These are phyloP conservation scores for Neopipo cinnamomea DNA, from an alignment of 2,113 vertebrate species.

Conservation along the genomic window DNA sequence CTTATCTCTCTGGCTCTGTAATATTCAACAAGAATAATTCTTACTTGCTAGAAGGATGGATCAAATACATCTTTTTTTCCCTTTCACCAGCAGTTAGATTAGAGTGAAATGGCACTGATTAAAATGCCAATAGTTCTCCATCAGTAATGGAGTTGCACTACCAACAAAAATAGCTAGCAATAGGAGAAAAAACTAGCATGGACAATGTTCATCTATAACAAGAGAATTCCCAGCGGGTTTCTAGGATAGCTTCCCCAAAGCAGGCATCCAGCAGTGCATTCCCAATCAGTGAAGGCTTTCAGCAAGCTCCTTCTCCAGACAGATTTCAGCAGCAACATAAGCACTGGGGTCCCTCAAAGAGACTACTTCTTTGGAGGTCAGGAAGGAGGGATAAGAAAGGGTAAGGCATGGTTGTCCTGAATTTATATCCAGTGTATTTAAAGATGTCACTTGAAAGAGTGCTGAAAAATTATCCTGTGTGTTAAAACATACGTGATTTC, in stretches of 20 bases:
- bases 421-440: not conserved
- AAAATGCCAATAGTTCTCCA: not conserved
- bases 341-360: not conserved
- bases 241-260: not conserved
- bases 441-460: not conserved
- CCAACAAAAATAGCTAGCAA: not conserved
- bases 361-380: not conserved
- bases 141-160: not conserved
- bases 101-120: not conserved
- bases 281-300: not conserved
- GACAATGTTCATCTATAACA: not conserved
- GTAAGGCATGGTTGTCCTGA: fast-evolving
- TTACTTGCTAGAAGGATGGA: not conserved
- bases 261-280: not conserved
- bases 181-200: not conserved
- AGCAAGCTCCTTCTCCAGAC: not conserved
- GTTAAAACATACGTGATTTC: not conserved
- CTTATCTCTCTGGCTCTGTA: not conserved
- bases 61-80: not conserved
- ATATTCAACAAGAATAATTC: not conserved
- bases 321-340: not conserved
- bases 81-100: not conserved
- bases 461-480: not conserved
- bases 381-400: not conserved
- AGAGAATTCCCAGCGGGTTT: slow-evolving; percentile 8